These are phyloP conservation scores for Adelosebastes latens DNA, from an alignment of 2,797 vertebrate genomes.

Conservation along the genomic window DNA sequence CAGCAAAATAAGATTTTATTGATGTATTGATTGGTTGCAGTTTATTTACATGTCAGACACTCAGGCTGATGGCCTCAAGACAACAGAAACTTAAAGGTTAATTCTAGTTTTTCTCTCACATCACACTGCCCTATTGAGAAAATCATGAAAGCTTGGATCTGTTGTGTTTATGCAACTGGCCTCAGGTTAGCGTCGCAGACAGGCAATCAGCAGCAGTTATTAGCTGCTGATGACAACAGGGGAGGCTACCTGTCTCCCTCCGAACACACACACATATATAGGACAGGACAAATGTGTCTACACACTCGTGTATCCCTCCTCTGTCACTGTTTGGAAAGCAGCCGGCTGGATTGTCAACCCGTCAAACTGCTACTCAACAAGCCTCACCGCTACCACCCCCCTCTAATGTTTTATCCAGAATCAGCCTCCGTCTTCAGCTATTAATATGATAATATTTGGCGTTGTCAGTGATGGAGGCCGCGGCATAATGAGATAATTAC, in stretches of 20 bases:
- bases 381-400: neutral
- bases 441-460: constrained; percentile 85
- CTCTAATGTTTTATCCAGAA: constrained; percentile 42
- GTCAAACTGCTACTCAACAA: constrained; percentile 31
- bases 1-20: constrained; percentile 18
- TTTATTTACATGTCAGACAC: constrained; percentile 7
- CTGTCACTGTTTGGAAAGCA: constrained; percentile 43
- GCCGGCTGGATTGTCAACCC: constrained; percentile 35
- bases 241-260: constrained; percentile 28
- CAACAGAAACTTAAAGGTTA: neutral
- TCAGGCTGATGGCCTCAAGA: neutral
- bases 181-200: constrained; percentile 22
- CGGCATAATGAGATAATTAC: constrained; percentile 95
- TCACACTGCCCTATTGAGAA: neutral
- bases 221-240: constrained; percentile 58
- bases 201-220: constrained; percentile 43
- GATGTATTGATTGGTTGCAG: constrained; percentile 24
- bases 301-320: neutral
- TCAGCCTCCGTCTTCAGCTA: constrained; percentile 63
- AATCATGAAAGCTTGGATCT: neutral
- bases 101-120: neutral
- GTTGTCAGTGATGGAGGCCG: constrained; percentile 70
- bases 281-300: neutral
- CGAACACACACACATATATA: neutral
- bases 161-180: constrained; percentile 21